Evolutionary conservation across 1,140 invertebrate species (phyloP).

Genomic region (Pseudomyrmex pallidus): DNA sequence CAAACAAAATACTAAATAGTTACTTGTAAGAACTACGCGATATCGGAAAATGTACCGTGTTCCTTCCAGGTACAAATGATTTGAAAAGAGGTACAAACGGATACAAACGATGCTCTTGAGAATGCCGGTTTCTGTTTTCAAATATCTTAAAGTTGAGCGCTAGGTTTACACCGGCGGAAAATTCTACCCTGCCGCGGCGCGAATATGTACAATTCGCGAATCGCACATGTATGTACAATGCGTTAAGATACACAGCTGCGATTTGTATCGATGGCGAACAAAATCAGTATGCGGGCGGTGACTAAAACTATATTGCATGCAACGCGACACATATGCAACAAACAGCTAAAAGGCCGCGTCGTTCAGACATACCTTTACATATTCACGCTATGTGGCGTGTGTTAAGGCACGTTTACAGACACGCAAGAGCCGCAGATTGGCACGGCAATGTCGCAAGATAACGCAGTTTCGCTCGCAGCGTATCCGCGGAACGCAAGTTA

Average conservation of each 20-base stretch:
- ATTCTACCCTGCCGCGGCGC: neutral
- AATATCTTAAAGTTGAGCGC: too few species aligned
- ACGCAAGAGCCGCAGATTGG: slow-evolving; percentile 9
- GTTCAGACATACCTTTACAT: slow-evolving; percentile 37
- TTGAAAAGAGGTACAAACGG: too few species aligned
- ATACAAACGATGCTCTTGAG: too few species aligned
- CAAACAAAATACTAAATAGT: too few species aligned
- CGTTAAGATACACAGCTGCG: slow-evolving; percentile 25
- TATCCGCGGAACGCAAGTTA: slow-evolving; percentile 11
- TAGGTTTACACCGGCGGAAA: too few species aligned
- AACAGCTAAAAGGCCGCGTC: slow-evolving; percentile 37
- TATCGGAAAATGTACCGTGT: too few species aligned
- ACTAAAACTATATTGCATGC: slow-evolving; percentile 34
- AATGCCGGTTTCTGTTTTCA: too few species aligned
- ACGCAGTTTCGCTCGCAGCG: neutral
- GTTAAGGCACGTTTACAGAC: slow-evolving; percentile 16
- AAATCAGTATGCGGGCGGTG: slow-evolving; percentile 42
- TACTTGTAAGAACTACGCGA: too few species aligned
- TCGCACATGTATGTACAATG: neutral
- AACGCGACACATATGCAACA: slow-evolving; percentile 21
- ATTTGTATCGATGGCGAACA: slow-evolving; percentile 14
- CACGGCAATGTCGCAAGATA: slow-evolving; percentile 6
- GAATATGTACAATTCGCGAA: neutral
- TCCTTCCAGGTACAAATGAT: too few species aligned
- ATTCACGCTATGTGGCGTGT: slow-evolving; percentile 49